Base-by-base conservation (phyloP, 2,888 invertebrate species). In the Dione juno region DNA sequence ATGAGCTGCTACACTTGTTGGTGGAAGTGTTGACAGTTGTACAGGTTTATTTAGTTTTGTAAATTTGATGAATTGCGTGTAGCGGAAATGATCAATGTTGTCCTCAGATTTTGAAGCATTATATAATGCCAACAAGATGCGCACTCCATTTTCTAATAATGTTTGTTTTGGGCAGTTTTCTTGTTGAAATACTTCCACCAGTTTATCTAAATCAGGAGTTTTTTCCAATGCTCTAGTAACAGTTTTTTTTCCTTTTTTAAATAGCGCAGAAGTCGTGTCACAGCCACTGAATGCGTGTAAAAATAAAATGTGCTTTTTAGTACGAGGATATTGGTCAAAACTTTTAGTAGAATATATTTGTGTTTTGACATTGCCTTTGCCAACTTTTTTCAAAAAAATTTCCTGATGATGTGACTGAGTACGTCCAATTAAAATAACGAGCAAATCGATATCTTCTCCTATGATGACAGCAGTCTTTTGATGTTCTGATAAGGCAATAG, bases 401-500 rank as follows among this genome's bases (percentile, higher is more conserved):
- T 80, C 76, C 73, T 77, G 73, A 72, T 78, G 70, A 72, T 75
- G 71, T 69, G 74, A 76, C 41, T 70, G 79, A 75, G 82, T 82
- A 76, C 82, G 81, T 74, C 79, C 82, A 78, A 82, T 83, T 79
- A 83, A 79, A 81, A 83, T 77, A 69, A 84, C 80, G 58, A 84
- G 77, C 74, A 84, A 79, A 82, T 84, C 81, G 53, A 82, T 81
- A 78, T 85, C 84, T 82, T 84, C 78, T 80, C 81, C 81, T 77
- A 84, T 78, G 71, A 84, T 81, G 71, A 78, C 76, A 13, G 73
- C 76, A 82, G 80, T 77, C 28, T 77, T 76, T 73, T 73, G 70
- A 72, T 73, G 70, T 71, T 75, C 67, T 72, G 77, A 77, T 75
- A 65, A 68, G 21, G 73, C 80, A 78, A 83, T 80, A 73, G 83